Conservation (phyloP, 2,113 vertebrate genomes). For the Pontoporia blainvillei region DNA sequence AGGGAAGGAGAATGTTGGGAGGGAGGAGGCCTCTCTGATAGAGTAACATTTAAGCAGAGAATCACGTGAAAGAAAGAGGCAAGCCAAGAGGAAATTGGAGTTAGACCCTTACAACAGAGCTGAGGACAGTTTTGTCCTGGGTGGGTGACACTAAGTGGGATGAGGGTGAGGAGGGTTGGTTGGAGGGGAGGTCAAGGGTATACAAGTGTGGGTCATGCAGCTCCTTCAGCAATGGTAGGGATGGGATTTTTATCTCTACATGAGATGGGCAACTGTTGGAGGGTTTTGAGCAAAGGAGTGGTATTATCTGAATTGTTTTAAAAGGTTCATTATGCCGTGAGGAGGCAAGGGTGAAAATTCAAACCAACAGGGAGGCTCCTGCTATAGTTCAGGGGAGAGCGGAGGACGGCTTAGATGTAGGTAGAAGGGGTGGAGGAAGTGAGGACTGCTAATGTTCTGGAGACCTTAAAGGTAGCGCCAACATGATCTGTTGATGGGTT, state of each 20-base stretch:
- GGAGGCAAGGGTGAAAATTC: neutral
- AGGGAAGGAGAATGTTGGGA: neutral
- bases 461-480: neutral
- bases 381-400: neutral
- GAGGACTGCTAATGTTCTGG: neutral
- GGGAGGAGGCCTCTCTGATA: neutral
- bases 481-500: neutral
- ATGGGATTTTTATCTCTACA: neutral
- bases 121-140: neutral
- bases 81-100: neutral
- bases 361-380: neutral
- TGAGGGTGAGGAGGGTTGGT: neutral
- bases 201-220: neutral
- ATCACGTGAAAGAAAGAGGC: neutral
- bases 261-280: neutral
- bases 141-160: accelerated
- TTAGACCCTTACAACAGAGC: neutral
- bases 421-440: neutral
- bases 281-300: neutral
- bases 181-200: neutral
- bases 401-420: neutral
- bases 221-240: neutral
- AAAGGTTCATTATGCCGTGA: neutral
- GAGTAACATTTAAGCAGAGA: neutral
- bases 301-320: neutral